Percentiles rank a stretch among this genome's conserved stretches.
These are phyloP conservation scores for Drosophila setifemur DNA, from an alignment of 1,140 invertebrate genomes.

Conservation along the genomic window DNA sequence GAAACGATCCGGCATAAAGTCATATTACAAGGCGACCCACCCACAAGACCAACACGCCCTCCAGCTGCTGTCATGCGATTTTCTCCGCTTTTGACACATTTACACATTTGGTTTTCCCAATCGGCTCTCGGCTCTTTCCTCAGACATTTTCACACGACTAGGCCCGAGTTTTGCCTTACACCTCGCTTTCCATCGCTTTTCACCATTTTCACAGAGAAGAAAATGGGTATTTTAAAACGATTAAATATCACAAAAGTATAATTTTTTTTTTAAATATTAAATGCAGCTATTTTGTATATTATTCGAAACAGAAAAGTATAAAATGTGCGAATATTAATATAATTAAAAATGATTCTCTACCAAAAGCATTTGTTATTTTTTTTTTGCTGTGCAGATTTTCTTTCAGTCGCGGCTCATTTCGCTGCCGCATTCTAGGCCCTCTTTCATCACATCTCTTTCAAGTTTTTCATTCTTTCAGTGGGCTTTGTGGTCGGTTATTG, in stretches of 20 bases:
- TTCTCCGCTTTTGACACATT: slow-evolving; percentile 69
- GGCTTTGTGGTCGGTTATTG: slow-evolving; percentile 51
- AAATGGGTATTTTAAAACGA: neutral
- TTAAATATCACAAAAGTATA: no score
- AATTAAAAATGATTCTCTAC: no score
- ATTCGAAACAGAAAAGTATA: no score
- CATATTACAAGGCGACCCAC: slow-evolving; percentile 17
- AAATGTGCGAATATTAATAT: no score
- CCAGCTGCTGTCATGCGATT: slow-evolving; percentile 35
- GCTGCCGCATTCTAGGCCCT: slow-evolving; percentile 55
- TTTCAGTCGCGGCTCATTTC: slow-evolving; percentile 41
- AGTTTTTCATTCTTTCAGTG: slow-evolving; percentile 13
- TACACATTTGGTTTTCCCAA: slow-evolving; percentile 63
- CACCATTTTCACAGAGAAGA: slow-evolving; percentile 20
- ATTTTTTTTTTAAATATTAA: no score
- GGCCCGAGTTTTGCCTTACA: slow-evolving; percentile 8
- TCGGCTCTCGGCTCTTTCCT: slow-evolving; percentile 27
- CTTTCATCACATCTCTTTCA: slow-evolving; percentile 50
- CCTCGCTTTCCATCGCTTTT: slow-evolving; percentile 35
- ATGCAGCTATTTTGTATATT: neutral
- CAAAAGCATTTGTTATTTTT: no score
- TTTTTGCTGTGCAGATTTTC: neutral
- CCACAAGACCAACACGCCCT: slow-evolving; percentile 21
- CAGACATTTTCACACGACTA: slow-evolving; percentile 60
- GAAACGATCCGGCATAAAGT: neutral